These are phyloP conservation scores for Drosophila arizonae DNA, from an alignment of 1,140 invertebrate genomes.

Conservation along the genomic window DNA sequence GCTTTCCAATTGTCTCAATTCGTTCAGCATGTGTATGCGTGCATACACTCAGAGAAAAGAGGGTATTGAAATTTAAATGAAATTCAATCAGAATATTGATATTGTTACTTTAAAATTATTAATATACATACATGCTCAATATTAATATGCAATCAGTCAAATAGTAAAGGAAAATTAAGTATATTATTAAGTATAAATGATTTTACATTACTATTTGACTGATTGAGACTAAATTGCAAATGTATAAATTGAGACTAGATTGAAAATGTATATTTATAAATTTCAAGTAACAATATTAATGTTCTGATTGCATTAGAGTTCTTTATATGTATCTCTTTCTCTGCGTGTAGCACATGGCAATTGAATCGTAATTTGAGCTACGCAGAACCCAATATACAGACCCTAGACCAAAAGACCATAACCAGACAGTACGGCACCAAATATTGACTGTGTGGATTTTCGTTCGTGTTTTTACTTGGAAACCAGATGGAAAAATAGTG, in stretches of 20 bases:
- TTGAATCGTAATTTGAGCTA: slow-evolving; percentile 34
- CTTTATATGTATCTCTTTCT: neutral
- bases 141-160: too few species aligned
- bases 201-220: too few species aligned
- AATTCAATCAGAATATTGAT: too few species aligned
- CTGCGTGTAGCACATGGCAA: slow-evolving; percentile 17
- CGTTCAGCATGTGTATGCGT: slow-evolving; percentile 17
- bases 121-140: too few species aligned
- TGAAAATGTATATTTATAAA: too few species aligned
- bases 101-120: too few species aligned
- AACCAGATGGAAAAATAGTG: slow-evolving; percentile 71
- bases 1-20: slow-evolving; percentile 45
- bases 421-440: slow-evolving; percentile 54
- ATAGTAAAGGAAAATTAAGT: too few species aligned
- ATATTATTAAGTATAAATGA: too few species aligned
- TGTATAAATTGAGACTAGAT: too few species aligned
- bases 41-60: neutral
- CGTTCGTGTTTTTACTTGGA: slow-evolving; percentile 47
- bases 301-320: neutral
- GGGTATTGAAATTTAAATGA: neutral
- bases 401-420: slow-evolving; percentile 5
- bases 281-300: neutral
- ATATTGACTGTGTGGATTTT: slow-evolving; percentile 32
- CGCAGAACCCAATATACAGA: neutral
- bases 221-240: too few species aligned